Conservation (phyloP, 2,797 vertebrate genomes). For the Ctenosaura bakeri region DNA sequence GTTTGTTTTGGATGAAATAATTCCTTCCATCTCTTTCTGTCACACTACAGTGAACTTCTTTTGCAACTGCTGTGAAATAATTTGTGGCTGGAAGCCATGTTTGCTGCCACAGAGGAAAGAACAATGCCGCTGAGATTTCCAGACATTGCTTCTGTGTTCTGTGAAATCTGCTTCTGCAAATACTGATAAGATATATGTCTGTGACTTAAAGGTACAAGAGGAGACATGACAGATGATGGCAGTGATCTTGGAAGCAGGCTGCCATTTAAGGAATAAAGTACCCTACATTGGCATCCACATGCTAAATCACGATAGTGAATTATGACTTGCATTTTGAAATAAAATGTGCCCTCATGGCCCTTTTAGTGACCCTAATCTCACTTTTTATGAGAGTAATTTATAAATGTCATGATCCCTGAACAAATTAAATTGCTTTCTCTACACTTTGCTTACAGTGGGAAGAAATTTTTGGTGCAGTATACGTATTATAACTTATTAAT, state of each 20-base stretch:
- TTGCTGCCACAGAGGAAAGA: conserved; percentile 47
- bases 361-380: conserved; percentile 74
- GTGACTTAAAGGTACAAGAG: conserved; percentile 47
- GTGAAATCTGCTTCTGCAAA: conserved; percentile 60
- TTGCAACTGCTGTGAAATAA: conserved; percentile 55
- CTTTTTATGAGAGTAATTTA: conserved; percentile 70
- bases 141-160: conserved; percentile 50
- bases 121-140: conserved; percentile 51
- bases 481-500: conserved; percentile 59
- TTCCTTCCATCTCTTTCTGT: conserved; percentile 39
- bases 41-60: not conserved
- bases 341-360: conserved; percentile 56
- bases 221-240: conserved; percentile 47
- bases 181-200: conserved; percentile 51
- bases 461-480: conserved; percentile 41
- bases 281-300: conserved; percentile 36
- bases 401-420: conserved; percentile 70
- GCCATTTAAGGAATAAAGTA: conserved; percentile 42
- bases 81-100: conserved; percentile 50
- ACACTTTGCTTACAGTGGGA: conserved; percentile 50
- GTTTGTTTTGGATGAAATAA: not conserved
- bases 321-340: conserved; percentile 71
- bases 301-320: conserved; percentile 60
- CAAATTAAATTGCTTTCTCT: conserved; percentile 66
- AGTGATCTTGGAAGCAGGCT: conserved; percentile 33